Base-by-base conservation (phyloP, 2,113 vertebrate genomes). In the Pseudopodoces humilis region DNA sequence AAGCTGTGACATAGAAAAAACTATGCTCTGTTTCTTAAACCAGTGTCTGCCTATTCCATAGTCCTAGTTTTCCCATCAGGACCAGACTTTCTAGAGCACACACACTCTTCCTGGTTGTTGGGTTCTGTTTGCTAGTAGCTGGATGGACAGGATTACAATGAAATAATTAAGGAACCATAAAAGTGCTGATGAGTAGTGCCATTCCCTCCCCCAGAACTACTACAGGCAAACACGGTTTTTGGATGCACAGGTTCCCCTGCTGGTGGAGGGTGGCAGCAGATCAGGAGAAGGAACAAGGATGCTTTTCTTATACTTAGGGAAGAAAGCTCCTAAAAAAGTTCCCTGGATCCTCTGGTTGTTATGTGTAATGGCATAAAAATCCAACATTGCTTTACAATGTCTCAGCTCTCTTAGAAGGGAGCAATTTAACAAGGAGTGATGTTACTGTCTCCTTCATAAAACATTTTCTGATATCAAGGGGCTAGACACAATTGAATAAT, bases 211-310 rank as follows among this genome's bases (percentile, higher is more conserved):
- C 8, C 7, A 53, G n/a, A 87, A 56, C 25, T 43, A 19, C 6
- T n/a, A 55, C 20, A 63, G n/a, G 20, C 4, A 81, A 64, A 81
- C 25, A 21, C 1, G 18, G 15, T 33, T 63, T 37, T 24, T 2
- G 4, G 65, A 39, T 52, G 28, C 11, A 49, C 8, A 67, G 11
- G 17, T 22, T 84, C 5, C 5, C 6, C 7, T 58, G 12, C 11
- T 37, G n/a, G 33, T 9, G 4, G 1, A 3, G 6, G 15, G 5
- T 0, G 0, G 18, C 49, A 90, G 31, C 9, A 62, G 4, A n/a
- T 41, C 25, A 82, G 41, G 15, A 74, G 39, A 71, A 64, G 10
- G 9, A 88, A 17, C 8, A 65, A 74, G 19, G 35, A 56, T 53
- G 16, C 1, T 20, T 81, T 76, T 79, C 31, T 9, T 52, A 39